A percentile compares a stretch with the other conserved stretches of the same genome.
These are phyloP conservation scores for Drosophila kurseongensis DNA, from an alignment of 1,140 invertebrate genomes.

Conservation along the genomic window DNA sequence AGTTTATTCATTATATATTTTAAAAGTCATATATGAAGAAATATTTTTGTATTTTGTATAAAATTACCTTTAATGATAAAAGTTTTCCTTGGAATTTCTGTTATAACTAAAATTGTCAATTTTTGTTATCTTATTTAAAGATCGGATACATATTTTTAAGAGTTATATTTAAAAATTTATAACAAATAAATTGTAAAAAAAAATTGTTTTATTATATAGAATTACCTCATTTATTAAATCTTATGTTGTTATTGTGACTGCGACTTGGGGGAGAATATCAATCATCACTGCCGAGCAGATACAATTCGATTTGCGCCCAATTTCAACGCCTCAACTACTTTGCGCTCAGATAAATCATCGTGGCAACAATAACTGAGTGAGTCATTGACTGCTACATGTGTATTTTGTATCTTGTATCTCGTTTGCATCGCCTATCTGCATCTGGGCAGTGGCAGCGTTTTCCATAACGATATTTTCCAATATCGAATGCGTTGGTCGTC, in stretches of 20 bases:
- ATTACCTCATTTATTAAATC: not conserved
- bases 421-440: constrained; percentile 45
- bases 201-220: not conserved
- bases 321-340: constrained; percentile 80
- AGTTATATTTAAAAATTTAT: too few species aligned
- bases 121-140: too few species aligned
- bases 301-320: constrained; percentile 80
- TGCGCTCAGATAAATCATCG: constrained; percentile 63
- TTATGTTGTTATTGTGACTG: constrained; percentile 5
- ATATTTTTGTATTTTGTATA: too few species aligned
- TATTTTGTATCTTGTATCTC: constrained; percentile 63
- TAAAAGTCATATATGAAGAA: too few species aligned
- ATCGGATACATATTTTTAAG: too few species aligned
- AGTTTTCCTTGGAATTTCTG: too few species aligned
- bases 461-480: constrained; percentile 77
- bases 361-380: constrained; percentile 60
- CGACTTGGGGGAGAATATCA: constrained; percentile 17
- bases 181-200: too few species aligned
- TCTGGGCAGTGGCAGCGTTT: constrained; percentile 58
- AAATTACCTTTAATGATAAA: too few species aligned
- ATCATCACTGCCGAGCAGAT: constrained; percentile 41
- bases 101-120: too few species aligned
- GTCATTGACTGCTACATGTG: constrained; percentile 75
- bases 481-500: constrained; percentile 64
- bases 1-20: too few species aligned